Conservation (phyloP, 2,888 invertebrate genomes). For the Leptinotarsa rubiginosa region DNA sequence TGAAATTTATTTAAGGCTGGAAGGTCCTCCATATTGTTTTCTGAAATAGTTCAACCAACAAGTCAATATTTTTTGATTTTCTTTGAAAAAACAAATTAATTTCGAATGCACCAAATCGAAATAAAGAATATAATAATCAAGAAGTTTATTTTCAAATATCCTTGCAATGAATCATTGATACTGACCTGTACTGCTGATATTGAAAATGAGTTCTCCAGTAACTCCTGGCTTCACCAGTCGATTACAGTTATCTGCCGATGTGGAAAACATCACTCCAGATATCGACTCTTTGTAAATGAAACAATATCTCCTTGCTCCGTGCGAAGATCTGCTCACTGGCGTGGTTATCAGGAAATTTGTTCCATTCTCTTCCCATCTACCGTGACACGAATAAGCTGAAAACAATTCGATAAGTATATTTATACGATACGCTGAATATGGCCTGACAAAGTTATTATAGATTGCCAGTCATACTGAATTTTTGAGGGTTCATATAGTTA, state of each 20-base stretch:
- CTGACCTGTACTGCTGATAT: conserved; percentile 78
- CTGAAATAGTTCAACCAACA: too few relatives aligned
- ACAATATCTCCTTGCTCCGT: conserved; percentile 78
- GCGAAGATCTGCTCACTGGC: conserved; percentile 76
- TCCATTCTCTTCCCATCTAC: conserved; percentile 88
- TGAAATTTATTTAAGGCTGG: too few relatives aligned
- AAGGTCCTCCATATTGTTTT: too few relatives aligned
- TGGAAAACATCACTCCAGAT: conserved; percentile 70
- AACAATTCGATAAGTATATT: conserved; percentile 36
- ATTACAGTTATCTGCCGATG: conserved; percentile 75
- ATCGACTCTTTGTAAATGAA: conserved; percentile 79
- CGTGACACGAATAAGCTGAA: conserved; percentile 89
- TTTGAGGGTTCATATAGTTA: too few relatives aligned
- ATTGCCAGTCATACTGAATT: too few relatives aligned
- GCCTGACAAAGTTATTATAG: too few relatives aligned
- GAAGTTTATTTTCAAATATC: not conserved
- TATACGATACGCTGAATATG: too few relatives aligned
- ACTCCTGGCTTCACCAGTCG: conserved; percentile 69
- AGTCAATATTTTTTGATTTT: too few relatives aligned
- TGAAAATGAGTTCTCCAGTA: conserved; percentile 75
- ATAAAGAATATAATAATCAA: too few relatives aligned
- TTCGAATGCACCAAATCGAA: too few relatives aligned
- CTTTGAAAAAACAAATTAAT: too few relatives aligned
- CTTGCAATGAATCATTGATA: conserved; percentile 13
- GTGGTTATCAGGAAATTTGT: conserved; percentile 88